These are phyloP conservation scores for Galeopterus variegatus DNA, from an alignment of 2,113 vertebrate species.

Conservation along the genomic window DNA sequence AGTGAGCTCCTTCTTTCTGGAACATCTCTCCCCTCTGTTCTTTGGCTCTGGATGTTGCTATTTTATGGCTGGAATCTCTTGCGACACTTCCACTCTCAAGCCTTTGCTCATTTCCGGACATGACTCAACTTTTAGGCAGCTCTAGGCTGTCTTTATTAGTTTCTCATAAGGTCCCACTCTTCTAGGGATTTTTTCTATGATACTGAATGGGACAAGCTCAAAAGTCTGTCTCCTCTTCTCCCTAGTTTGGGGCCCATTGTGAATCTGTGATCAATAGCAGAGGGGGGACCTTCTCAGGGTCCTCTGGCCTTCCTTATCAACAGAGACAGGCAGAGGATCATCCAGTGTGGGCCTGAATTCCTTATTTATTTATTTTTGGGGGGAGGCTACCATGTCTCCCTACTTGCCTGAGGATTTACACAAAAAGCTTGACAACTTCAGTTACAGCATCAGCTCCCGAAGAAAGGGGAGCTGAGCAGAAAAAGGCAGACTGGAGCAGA, in stretches of 20 bases:
- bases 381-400: no score
- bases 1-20: background rate
- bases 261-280: background rate
- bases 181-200: background rate
- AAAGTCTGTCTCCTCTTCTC: background rate
- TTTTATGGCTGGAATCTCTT: background rate
- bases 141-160: background rate
- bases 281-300: background rate
- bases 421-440: background rate
- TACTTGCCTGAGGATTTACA: background rate
- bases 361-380: no score
- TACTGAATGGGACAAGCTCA: background rate
- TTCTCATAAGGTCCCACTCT: background rate
- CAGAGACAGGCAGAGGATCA: no score
- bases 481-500: background rate
- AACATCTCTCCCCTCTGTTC: background rate
- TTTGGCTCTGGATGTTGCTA: background rate
- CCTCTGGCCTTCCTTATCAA: background rate
- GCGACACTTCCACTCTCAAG: background rate
- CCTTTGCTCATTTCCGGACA: background rate
- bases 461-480: background rate
- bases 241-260: background rate
- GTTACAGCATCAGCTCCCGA: accelerated
- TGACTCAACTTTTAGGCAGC: background rate
- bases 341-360: background rate